Conservation (phyloP, 2,113 vertebrate species). For the Butorides virescens region DNA sequence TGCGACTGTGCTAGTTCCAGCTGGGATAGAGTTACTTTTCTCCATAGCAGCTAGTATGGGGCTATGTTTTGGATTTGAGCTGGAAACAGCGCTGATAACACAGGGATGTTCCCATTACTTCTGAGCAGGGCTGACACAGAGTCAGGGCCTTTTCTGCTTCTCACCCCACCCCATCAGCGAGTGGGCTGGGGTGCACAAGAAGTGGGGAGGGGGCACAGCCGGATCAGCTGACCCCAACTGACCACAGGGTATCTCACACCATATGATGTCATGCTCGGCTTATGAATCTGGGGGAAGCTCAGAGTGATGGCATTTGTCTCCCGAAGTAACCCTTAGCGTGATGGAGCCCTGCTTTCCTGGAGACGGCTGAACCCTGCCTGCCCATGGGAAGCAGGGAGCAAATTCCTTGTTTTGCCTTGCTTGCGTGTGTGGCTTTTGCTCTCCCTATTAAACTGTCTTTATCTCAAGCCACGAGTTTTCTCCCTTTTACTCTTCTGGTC, state of each 20-base stretch:
- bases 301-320: background rate
- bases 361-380: background rate
- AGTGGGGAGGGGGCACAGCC: background rate
- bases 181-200: background rate
- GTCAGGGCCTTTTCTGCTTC: background rate
- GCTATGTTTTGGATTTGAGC: background rate
- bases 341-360: background rate
- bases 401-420: background rate
- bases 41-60: background rate
- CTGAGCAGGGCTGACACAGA: background rate
- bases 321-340: background rate
- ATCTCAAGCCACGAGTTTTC: background rate
- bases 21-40: background rate
- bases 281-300: background rate
- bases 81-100: background rate
- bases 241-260: background rate
- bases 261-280: background rate
- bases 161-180: background rate
- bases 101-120: background rate
- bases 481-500: background rate
- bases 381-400: accelerated
- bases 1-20: background rate
- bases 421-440: accelerated
- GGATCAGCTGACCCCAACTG: background rate
- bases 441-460: background rate